phyloP scores from a whole-genome alignment of 2,113 vertebrate species.

The Mustela nigripes region DNA sequence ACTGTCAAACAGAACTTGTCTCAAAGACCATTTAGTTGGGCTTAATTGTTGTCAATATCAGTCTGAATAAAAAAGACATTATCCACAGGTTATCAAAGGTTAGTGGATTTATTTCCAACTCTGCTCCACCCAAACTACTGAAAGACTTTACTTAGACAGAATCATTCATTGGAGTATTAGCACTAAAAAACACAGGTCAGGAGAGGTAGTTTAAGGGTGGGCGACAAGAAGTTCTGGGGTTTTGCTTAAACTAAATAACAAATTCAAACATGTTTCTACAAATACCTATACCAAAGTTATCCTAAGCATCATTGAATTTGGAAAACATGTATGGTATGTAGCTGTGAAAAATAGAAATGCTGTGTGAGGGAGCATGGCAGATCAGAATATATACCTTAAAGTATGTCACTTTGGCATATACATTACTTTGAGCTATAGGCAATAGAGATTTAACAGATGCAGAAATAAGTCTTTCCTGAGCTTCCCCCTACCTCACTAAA shows the following conservation, averaged over 20 bases:
- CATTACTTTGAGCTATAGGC: neutral
- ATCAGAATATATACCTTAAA: neutral
- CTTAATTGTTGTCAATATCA: neutral
- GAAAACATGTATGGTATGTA: neutral
- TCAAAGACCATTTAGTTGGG: neutral
- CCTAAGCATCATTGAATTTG: neutral
- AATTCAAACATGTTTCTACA: constrained; percentile 55
- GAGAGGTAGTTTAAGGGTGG: neutral
- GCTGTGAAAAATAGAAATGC: constrained; percentile 10
- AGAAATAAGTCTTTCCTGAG: constrained; percentile 6
- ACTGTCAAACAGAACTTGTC: neutral
- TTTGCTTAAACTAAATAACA: neutral
- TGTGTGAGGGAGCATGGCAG: neutral
- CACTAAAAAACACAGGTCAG: neutral
- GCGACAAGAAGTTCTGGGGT: constrained; percentile 22
- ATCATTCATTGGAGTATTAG: neutral
- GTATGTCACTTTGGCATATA: neutral
- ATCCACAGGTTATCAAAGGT: constrained; percentile 17
- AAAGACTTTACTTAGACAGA: neutral
- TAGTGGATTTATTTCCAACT: constrained; percentile 6
- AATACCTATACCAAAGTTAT: constrained; percentile 3
- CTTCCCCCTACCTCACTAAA: neutral
- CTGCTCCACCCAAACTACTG: neutral
- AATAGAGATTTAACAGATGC: neutral
- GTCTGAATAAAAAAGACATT: constrained; percentile 33